Evolutionary conservation across 1,140 invertebrate species (phyloP), one percentile per base, ranked within the genome.

Genomic region (Drosophila oshimai): DNA sequence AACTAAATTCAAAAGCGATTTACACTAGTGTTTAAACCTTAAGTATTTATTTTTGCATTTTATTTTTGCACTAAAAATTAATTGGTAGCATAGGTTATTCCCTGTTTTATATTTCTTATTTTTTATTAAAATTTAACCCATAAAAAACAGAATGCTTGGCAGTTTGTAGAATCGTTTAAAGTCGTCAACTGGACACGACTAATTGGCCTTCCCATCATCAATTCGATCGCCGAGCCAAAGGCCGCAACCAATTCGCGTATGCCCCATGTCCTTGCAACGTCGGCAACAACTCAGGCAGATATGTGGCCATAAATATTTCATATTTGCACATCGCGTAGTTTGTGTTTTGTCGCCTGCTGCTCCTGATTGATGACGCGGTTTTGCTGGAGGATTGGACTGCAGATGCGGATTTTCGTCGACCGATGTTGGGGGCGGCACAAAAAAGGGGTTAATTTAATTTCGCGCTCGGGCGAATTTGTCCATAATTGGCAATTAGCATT

Each of bases 391-490:
- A 81, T 67, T 72, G 67, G 51, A 81, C 62, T 72, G 45, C 75
- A 79, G 46, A 74, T 57, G 57, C 46, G 46, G 26, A 69, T 64
- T 76, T 65, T 62, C 58, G 58, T 26, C 15, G 31, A 36, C 24
- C 49, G 31, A 18, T 60, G 34, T 37, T 53, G 41, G 47, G 28
- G 39, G 50, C 26, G 13, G 69, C 45, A 50, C 65, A 78, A 83
- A 81, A 79, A 86, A 86, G 76, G 81, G 81, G 81, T 86, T 86
- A 86, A 86, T 86, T 86, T 86, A 86, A 86, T 87, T 86, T 86
- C 72, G 76, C 81, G 81, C 81, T 73, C 58, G 68, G 71, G 58
- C 58, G 81, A 84, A 86, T 86, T 86, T 86, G 76, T 86, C 68
- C 76, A 86, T 86, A 86, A 86, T 86, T 86, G 81, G 81, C 81